phyloP scores from a whole-genome alignment of 1,140 invertebrate genomes.

The Acyrthosiphon pisum region DNA sequence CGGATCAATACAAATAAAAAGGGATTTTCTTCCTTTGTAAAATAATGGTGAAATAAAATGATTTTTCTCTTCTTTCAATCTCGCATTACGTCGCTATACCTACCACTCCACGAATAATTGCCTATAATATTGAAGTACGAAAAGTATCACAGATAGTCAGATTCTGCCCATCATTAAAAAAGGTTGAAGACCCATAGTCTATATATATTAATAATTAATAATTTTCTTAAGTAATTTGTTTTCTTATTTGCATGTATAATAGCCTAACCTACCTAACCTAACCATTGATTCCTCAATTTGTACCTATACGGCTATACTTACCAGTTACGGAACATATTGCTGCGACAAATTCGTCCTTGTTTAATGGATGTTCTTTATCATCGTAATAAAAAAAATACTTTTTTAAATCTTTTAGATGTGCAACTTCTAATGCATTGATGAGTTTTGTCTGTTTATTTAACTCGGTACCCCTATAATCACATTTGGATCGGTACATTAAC shows the following conservation, averaged over 20 bases:
- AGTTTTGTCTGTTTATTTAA: conserved; percentile 8
- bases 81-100: neutral
- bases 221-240: neutral
- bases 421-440: conserved; percentile 20
- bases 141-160: neutral
- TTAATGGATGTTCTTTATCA: conserved; percentile 48
- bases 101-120: neutral
- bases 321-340: conserved; percentile 50
- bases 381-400: conserved; percentile 49
- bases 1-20: too few species aligned
- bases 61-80: neutral
- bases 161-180: neutral
- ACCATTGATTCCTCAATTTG: neutral
- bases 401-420: conserved; percentile 52
- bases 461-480: neutral
- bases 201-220: neutral
- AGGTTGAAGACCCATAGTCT: neutral
- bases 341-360: conserved; percentile 55
- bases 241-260: neutral
- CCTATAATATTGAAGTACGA: neutral
- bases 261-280: too few species aligned
- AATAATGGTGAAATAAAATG: too few species aligned
- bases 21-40: too few species aligned
- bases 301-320: neutral
- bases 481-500: neutral